Percentiles rank a stretch among this genome's conserved stretches.
These are phyloP conservation scores for Acheta domesticus DNA, from an alignment of 2,888 invertebrate species.

Conservation along the genomic window DNA sequence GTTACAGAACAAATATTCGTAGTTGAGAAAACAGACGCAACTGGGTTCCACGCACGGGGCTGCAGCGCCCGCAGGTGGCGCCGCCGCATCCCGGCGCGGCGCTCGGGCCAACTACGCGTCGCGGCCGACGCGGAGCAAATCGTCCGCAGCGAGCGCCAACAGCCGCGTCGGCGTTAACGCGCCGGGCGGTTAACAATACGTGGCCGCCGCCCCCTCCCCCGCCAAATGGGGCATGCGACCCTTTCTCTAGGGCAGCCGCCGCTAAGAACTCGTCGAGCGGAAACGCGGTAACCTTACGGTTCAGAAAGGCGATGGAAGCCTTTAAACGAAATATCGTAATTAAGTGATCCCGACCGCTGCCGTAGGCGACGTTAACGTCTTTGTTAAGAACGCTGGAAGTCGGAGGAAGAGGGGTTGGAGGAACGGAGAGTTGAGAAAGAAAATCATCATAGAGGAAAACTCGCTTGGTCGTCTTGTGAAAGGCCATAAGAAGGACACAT, in stretches of 20 bases:
- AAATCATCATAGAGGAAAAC: not conserved
- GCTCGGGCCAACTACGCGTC: not conserved
- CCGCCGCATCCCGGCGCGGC: not conserved
- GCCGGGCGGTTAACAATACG: slow-evolving; percentile 1
- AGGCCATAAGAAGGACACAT: not conserved
- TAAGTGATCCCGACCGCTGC: not conserved
- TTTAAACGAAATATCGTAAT: not conserved
- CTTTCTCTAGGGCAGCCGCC: not conserved
- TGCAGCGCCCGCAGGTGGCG: not conserved
- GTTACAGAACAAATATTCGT: too few relatives aligned
- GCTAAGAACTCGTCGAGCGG: not conserved
- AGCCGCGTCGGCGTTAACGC: not conserved
- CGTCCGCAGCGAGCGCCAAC: not conserved
- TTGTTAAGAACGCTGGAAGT: not conserved
- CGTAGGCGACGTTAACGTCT: not conserved
- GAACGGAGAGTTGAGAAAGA: too few relatives aligned
- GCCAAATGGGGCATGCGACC: not conserved
- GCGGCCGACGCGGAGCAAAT: not conserved
- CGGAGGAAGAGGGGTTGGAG: not conserved
- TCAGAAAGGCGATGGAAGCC: not conserved
- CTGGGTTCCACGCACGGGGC: not conserved
- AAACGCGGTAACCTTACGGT: not conserved
- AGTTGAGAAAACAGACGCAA: too few relatives aligned
- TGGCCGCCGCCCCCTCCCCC: not conserved
- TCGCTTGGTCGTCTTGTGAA: not conserved